Base-by-base conservation (phyloP, 2,888 invertebrate genomes). In the Dromius quadrimaculatus region DNA sequence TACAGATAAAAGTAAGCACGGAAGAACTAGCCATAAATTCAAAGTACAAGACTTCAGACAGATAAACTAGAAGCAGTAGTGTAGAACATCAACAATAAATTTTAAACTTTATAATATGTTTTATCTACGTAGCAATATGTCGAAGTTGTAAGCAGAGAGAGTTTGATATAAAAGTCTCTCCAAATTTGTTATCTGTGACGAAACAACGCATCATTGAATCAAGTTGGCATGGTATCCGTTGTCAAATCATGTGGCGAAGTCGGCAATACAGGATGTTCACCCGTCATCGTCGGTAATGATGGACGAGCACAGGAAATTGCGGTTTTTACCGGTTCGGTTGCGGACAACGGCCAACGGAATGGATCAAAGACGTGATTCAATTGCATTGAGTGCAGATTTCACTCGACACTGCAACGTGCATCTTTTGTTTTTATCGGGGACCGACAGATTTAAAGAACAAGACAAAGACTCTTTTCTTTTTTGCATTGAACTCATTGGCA, bases 271-370 rank as follows among this genome's bases (percentile, higher is more conserved):
- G 68, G 68, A 68, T 59, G 68, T 59, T 68, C 68, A 43, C 41
- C 57, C 41, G 66, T 66, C 66, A 66, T 66, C 66, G 43, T 32
- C 59, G 59, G 45, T 68, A 68, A 68, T 68, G 68, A 68, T 59
- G 68, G 34, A 68, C 59, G 66, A 41, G 59, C 43, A 19, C 38
- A 59, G 68, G 68, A 68, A 68, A 68, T 68, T 68, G 68, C 68
- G 68, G 68, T 68, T 68, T 59, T 68, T 68, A 68, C 68, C 59
- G 59, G 59, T 68, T 23, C 68, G 43, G 36, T 59, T 68, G 59
- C 43, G 59, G 68, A 20, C 34, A 45, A 17, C 50, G 9, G 17
- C 13, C 57, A 9, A 38, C 36, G 61, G 36, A 38, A 61, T 41
- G 41, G 62, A 62, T 62, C 62, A 62, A 62, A 62, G 62, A 62